Percentiles rank a stretch among this genome's conserved stretches.
Conservation (phyloP, 1,140 invertebrate species). For the Hypothenemus hampei region DNA sequence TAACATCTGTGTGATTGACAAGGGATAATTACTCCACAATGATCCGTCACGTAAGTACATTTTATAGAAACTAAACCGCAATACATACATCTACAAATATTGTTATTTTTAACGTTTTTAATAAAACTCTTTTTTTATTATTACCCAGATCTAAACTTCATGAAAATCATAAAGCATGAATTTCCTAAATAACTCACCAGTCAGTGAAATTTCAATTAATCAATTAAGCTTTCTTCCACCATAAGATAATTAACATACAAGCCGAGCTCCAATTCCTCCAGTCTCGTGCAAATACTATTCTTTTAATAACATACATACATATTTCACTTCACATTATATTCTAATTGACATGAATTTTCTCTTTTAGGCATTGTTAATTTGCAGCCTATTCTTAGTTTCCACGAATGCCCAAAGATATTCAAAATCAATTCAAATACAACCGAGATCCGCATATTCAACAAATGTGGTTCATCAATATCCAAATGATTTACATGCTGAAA, state of each 20-base stretch:
- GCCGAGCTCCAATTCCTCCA: conserved; percentile 6
- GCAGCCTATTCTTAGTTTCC: conserved; percentile 1
- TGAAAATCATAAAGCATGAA: not conserved
- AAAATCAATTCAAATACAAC: conserved; percentile 6
- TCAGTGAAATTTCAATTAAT: not conserved
- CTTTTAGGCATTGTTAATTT: conserved; percentile 13
- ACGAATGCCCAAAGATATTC: conserved; percentile 4
- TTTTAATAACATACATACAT: too few species aligned
- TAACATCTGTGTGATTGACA: not conserved
- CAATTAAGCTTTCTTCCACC: not conserved
- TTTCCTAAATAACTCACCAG: not conserved
- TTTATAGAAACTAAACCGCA: too few species aligned
- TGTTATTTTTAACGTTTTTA: too few species aligned
- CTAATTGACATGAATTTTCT: conserved; percentile 6
- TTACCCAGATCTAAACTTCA: not conserved
- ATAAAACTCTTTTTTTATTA: too few species aligned
- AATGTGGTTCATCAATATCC: conserved; percentile 4
- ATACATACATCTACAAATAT: too few species aligned
- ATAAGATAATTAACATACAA: not conserved
- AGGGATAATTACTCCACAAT: not conserved
- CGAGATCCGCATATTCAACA: conserved; percentile 4
- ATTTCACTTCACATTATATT: not conserved
- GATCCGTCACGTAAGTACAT: conserved; percentile 1
- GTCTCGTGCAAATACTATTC: not conserved
- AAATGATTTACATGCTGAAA: conserved; percentile 1